phyloP scores from a whole-genome alignment of 1,140 invertebrate species.

The Pomacea maculata region DNA sequence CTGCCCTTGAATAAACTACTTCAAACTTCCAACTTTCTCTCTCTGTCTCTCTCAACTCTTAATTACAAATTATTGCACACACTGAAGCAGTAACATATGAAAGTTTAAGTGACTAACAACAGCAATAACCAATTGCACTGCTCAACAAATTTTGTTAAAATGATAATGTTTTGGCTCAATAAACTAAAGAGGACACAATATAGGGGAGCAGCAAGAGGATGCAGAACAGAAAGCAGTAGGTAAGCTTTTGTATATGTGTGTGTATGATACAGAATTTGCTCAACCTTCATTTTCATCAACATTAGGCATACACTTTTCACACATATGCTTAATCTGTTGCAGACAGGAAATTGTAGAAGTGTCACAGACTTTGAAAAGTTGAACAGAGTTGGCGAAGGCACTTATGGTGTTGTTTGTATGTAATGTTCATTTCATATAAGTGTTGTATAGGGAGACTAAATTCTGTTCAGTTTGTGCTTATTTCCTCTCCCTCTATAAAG shows the following conservation, averaged over 20 bases:
- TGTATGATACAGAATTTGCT: background rate
- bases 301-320: background rate
- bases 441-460: background rate
- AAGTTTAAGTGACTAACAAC: no score
- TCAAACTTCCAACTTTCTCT: no score
- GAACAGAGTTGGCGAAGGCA: constrained; percentile 96
- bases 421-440: constrained; percentile 41
- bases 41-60: no score
- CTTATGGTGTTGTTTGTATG: constrained; percentile 97
- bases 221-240: no score
- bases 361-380: constrained; percentile 97
- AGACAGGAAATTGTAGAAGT: constrained; percentile 90
- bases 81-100: no score
- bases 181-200: no score
- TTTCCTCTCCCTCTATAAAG: background rate
- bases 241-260: background rate
- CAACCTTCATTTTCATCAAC: background rate
- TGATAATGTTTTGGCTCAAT: no score
- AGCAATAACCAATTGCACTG: no score
- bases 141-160: no score
- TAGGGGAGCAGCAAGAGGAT: no score
- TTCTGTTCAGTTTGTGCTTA: background rate
- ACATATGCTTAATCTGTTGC: constrained; percentile 53
- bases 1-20: no score
- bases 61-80: no score